Conservation (phyloP, 2,113 vertebrate genomes). For the Himantopus leucocephalus region DNA sequence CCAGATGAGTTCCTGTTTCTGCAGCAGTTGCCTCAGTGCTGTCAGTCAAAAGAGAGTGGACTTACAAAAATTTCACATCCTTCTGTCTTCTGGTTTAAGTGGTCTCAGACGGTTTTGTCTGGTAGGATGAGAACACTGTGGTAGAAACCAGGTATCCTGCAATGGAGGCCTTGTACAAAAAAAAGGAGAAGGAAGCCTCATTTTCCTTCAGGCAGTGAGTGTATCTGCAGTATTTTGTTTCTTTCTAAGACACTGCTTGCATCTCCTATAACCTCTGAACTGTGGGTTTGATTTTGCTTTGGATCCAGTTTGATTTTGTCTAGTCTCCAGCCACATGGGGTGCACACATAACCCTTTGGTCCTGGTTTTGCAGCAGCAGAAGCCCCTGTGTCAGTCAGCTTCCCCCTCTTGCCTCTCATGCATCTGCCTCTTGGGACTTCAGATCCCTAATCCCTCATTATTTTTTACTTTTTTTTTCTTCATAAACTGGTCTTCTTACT, state of each 20-base stretch:
- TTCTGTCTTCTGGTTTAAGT: neutral
- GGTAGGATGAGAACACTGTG: neutral
- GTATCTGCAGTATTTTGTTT: neutral
- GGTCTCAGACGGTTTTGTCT: neutral
- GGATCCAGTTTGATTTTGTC: neutral
- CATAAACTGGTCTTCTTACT: neutral
- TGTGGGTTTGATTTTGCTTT: neutral
- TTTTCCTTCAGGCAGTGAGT: neutral
- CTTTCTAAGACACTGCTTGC: neutral
- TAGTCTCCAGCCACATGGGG: neutral
- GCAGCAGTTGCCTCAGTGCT: neutral
- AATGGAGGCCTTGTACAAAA: neutral
- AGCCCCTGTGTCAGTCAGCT: neutral
- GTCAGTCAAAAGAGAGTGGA: neutral
- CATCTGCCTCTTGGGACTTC: fast-evolving
- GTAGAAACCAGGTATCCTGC: neutral
- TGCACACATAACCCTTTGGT: neutral
- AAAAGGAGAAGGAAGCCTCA: neutral
- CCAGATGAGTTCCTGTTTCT: neutral
- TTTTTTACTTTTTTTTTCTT: neutral
- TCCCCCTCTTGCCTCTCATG: neutral
- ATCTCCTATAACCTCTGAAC: neutral
- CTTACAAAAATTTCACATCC: neutral
- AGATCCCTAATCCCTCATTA: neutral
- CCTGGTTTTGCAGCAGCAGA: neutral